Conservation (phyloP, 2,888 invertebrate species). For the Habrosyne pyritoides region DNA sequence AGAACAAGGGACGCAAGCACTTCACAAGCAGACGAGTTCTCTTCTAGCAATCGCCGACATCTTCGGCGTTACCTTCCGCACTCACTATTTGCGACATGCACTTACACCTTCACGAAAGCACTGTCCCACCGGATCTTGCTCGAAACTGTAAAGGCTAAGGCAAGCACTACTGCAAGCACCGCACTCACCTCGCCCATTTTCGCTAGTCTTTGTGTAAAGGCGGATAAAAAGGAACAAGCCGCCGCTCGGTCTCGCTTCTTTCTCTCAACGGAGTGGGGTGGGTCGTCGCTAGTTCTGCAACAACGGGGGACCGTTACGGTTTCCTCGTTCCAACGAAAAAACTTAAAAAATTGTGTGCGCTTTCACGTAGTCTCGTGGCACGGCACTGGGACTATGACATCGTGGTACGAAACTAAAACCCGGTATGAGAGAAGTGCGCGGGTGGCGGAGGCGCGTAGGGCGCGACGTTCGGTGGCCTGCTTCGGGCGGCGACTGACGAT, state of each 20-base stretch:
- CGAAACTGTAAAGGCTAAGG: slow-evolving; percentile 66
- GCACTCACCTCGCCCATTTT: slow-evolving; percentile 84
- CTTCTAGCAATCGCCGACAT: slow-evolving; percentile 27
- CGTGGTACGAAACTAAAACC: slow-evolving; percentile 80
- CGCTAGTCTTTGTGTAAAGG: slow-evolving; percentile 79
- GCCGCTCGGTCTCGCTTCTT: slow-evolving; percentile 77
- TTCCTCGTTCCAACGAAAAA: slow-evolving; percentile 77
- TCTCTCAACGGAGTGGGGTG: slow-evolving; percentile 77
- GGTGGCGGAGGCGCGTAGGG: slow-evolving; percentile 72
- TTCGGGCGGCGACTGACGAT: slow-evolving; percentile 84
- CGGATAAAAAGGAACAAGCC: slow-evolving; percentile 78
- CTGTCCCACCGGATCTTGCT: slow-evolving; percentile 51
- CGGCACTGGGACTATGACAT: slow-evolving; percentile 82
- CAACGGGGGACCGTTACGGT: slow-evolving; percentile 79
- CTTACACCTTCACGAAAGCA: slow-evolving; percentile 74
- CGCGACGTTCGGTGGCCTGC: slow-evolving; percentile 78
- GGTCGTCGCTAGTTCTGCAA: slow-evolving; percentile 82
- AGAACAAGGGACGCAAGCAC: slow-evolving; percentile 54
- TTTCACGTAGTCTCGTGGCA: slow-evolving; percentile 75
- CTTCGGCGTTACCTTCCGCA: slow-evolving; percentile 53
- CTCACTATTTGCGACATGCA: slow-evolving; percentile 72
- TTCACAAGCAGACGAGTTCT: slow-evolving; percentile 47
- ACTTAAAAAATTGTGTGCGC: slow-evolving; percentile 79
- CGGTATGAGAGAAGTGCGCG: slow-evolving; percentile 75
- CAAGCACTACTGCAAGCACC: slow-evolving; percentile 79